A percentile compares a stretch with the other conserved stretches of the same genome.
These are phyloP conservation scores for Brachionus plicatilis DNA, from an alignment of 1,140 invertebrate genomes.

Conservation along the genomic window DNA sequence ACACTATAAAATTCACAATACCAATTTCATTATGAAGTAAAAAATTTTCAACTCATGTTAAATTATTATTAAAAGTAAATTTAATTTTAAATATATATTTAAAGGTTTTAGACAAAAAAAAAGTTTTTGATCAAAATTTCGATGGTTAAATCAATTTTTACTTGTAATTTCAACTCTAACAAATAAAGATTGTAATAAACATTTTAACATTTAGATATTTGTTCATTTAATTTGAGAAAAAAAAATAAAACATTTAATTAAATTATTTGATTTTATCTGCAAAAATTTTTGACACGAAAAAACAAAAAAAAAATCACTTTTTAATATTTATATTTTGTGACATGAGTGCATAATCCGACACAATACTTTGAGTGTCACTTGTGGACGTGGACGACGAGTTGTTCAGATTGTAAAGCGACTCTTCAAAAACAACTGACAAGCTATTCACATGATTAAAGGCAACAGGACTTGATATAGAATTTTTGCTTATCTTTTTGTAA, in stretches of 20 bases:
- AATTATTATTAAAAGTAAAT: no score
- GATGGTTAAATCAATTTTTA: no score
- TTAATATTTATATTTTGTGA: neutral
- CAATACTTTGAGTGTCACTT: neutral
- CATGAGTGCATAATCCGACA: neutral
- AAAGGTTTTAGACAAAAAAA: no score
- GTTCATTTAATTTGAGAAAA: neutral
- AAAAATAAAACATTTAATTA: neutral
- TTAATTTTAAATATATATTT: no score
- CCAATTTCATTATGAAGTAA: no score
- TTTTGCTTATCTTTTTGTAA: constrained; percentile 20
- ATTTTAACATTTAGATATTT: neutral
- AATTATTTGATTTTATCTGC: neutral
- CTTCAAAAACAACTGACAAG: constrained; percentile 30
- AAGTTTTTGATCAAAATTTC: no score
- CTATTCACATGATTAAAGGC: constrained; percentile 37
- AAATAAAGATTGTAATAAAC: neutral
- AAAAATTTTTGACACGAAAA: neutral
- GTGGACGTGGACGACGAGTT: neutral
- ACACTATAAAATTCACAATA: no score
- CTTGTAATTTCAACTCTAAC: no score
- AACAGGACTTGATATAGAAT: constrained; percentile 35
- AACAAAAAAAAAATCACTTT: neutral
- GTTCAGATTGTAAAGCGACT: neutral
- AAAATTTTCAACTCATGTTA: no score